Percentiles rank a stretch among this genome's conserved stretches.
Conservation (phyloP, 2,797 vertebrate species). For the Propithecus deckenii region DNA sequence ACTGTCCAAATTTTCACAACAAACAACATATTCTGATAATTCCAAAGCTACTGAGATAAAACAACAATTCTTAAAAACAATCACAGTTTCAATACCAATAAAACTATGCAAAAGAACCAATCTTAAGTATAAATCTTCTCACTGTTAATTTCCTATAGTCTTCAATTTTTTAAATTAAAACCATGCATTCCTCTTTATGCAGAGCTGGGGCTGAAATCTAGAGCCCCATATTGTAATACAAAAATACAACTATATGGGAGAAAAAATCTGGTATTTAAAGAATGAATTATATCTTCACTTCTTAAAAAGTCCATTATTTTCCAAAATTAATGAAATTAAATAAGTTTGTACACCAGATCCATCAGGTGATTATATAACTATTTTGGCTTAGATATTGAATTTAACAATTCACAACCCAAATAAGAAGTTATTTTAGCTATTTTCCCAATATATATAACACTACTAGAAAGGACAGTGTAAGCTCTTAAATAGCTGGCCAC, state of each 20-base stretch:
- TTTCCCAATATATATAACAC: neutral
- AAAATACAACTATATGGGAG: neutral
- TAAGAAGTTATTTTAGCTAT: neutral
- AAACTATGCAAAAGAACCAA: neutral
- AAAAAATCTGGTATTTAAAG: neutral
- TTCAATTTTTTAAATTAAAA: constrained; percentile 1
- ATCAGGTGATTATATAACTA: neutral
- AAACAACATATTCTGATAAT: constrained; percentile 6
- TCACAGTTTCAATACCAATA: neutral
- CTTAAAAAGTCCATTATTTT: neutral
- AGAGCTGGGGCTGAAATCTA: neutral
- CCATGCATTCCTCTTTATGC: constrained; percentile 11
- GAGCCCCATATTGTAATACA: neutral
- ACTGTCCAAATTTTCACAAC: constrained; percentile 45
- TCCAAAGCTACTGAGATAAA: constrained; percentile 32
- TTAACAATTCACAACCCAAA: neutral
- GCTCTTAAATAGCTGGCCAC: neutral
- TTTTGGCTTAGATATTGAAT: neutral
- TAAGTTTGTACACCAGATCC: neutral
- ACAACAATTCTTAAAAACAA: neutral
- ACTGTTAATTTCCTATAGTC: neutral
- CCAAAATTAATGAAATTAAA: neutral
- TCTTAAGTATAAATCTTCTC: neutral
- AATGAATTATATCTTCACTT: neutral
- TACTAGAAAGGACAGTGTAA: neutral